phyloP scores from a whole-genome alignment of 2,888 invertebrate genomes.

The Dicyrtomina minuta region DNA sequence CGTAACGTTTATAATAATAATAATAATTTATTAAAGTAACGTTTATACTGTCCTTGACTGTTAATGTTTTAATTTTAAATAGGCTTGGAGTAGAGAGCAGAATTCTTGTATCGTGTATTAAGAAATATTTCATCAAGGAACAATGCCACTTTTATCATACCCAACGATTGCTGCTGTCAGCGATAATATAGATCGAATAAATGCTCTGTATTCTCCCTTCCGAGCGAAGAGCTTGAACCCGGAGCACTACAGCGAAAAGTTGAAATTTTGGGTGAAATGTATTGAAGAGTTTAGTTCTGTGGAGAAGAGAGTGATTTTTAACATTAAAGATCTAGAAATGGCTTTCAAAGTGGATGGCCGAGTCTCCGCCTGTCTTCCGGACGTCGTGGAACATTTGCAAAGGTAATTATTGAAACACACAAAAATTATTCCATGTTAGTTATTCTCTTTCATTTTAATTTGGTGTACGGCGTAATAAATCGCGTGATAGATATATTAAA shows the following conservation, averaged over 20 bases:
- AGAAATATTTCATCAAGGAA: neutral
- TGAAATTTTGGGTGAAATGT: slow-evolving; percentile 48
- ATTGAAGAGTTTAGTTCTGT: slow-evolving; percentile 41
- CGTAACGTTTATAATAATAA: too few relatives aligned
- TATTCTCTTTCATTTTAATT: neutral
- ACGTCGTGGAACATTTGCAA: slow-evolving; percentile 30
- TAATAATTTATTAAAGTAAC: too few relatives aligned
- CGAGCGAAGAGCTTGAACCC: slow-evolving; percentile 43
- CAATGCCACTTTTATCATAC: slow-evolving; percentile 10
- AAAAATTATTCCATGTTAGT: neutral
- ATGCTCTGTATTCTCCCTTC: slow-evolving; percentile 47
- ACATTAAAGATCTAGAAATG: slow-evolving; percentile 28
- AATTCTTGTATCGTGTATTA: neutral
- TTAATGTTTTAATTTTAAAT: neutral
- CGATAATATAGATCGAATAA: slow-evolving; percentile 38
- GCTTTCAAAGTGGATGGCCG: slow-evolving; percentile 23
- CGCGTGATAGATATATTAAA: too few relatives aligned
- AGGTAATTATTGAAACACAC: slow-evolving; percentile 24
- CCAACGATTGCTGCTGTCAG: slow-evolving; percentile 30
- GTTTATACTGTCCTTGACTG: too few relatives aligned
- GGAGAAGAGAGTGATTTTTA: slow-evolving; percentile 24
- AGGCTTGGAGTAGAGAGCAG: neutral
- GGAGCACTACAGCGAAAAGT: slow-evolving; percentile 47
- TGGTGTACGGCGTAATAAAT: neutral
- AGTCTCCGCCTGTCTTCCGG: slow-evolving; percentile 29